These are phyloP conservation scores for Typhlichthys subterraneus DNA, from an alignment of 2,797 vertebrate genomes.

Conservation along the genomic window DNA sequence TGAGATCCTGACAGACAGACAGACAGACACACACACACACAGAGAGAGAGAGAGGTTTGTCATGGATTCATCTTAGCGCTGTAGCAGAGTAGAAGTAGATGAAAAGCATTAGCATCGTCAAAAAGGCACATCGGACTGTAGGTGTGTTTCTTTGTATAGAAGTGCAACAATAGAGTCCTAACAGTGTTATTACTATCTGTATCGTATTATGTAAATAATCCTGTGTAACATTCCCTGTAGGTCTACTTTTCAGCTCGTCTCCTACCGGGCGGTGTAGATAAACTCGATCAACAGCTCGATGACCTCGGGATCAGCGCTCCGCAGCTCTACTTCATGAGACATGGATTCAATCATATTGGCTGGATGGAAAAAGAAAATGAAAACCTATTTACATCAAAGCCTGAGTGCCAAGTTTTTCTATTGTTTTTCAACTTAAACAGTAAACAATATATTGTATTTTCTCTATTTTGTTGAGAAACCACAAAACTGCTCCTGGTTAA, in stretches of 20 bases:
- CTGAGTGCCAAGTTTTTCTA: too few relatives aligned
- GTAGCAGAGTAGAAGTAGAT: too few relatives aligned
- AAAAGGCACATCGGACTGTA: background rate
- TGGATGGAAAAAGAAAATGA: slow-evolving; percentile 48
- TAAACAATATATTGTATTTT: background rate
- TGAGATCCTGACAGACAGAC: slow-evolving; percentile 82
- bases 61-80: too few relatives aligned
- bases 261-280: slow-evolving; percentile 94
- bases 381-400: too few relatives aligned
- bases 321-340: slow-evolving; percentile 94
- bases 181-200: too few relatives aligned
- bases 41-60: background rate
- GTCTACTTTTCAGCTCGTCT: background rate
- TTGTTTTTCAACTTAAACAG: too few relatives aligned
- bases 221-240: too few relatives aligned
- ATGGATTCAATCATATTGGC: slow-evolving; percentile 98
- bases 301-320: slow-evolving; percentile 94
- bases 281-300: slow-evolving; percentile 96
- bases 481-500: too few relatives aligned
- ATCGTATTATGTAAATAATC: background rate
- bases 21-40: slow-evolving; percentile 3
- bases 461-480: too few relatives aligned
- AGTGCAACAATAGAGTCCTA: background rate
- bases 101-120: too few relatives aligned
- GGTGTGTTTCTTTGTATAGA: background rate